phyloP scores from a whole-genome alignment of 2,797 vertebrate genomes.

The Manis crassicaudata region DNA sequence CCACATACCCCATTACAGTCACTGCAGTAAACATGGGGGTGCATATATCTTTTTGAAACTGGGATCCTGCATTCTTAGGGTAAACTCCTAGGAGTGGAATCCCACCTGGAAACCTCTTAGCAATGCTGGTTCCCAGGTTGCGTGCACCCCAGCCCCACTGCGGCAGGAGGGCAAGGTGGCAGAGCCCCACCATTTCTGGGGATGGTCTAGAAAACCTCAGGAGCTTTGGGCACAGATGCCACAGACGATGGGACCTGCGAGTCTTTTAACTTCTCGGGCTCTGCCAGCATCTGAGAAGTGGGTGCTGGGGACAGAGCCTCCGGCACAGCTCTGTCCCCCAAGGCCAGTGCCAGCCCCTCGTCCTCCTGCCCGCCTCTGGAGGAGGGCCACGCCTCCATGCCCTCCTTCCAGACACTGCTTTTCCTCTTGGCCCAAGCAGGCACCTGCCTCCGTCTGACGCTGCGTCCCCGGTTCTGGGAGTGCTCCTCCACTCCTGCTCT shows the following conservation, averaged over 20 bases:
- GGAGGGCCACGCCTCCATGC: accelerated
- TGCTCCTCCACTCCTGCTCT: accelerated
- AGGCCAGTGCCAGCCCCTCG: too few relatives aligned
- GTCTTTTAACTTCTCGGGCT: too few relatives aligned
- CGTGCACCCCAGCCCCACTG: not conserved
- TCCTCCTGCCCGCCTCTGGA: not conserved
- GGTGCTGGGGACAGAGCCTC: too few relatives aligned
- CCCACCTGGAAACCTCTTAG: not conserved
- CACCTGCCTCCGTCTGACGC: accelerated
- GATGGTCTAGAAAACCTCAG: not conserved
- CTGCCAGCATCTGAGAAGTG: not conserved
- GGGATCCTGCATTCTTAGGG: too few relatives aligned
- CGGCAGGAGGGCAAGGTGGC: not conserved
- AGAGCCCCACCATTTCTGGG: accelerated
- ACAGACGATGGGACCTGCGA: accelerated
- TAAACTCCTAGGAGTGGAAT: too few relatives aligned
- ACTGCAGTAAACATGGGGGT: too few relatives aligned
- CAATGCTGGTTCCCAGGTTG: not conserved
- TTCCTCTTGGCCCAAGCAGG: not conserved
- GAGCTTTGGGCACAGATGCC: not conserved
- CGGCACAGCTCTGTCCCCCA: not conserved
- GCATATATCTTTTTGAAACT: too few relatives aligned
- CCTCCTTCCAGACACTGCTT: not conserved
- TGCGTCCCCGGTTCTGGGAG: accelerated
- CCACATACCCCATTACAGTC: too few relatives aligned